Conservation (phyloP, 1,140 invertebrate species). For the Proales similis region DNA sequence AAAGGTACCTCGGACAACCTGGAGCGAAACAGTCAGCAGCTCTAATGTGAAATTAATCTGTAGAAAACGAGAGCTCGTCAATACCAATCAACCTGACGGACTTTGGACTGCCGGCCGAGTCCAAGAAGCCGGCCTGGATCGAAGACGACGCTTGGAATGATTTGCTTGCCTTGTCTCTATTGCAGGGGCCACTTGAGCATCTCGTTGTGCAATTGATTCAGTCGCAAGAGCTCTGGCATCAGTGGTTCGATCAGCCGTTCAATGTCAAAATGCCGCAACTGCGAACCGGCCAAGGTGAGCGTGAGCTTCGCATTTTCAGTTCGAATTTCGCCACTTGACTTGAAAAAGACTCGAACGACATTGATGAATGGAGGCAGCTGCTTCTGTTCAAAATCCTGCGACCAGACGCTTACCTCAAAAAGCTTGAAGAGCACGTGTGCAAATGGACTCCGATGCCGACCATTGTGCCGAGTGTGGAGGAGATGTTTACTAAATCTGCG, state of each 20-base stretch:
- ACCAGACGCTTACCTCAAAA: conserved; percentile 29
- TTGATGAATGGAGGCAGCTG: conserved; percentile 23
- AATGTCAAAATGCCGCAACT: conserved; percentile 10
- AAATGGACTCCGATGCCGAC: conserved; percentile 3
- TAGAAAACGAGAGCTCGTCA: conserved; percentile 40
- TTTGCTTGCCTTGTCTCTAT: conserved; percentile 49
- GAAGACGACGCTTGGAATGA: conserved; percentile 51
- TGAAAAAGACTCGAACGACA: conserved; percentile 25
- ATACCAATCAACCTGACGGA: conserved; percentile 50
- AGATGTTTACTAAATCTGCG: conserved; percentile 8
- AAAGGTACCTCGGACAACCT: neutral
- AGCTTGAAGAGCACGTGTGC: conserved; percentile 19
- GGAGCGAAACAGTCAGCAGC: neutral
- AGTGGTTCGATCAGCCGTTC: conserved; percentile 22
- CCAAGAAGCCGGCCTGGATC: conserved; percentile 45
- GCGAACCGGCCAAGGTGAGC: conserved; percentile 31
- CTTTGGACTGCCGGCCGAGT: conserved; percentile 45
- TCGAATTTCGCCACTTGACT: neutral
- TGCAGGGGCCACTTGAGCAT: conserved; percentile 49
- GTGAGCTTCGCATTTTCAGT: too few species aligned
- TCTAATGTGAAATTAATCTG: neutral
- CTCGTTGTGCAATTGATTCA: conserved; percentile 18
- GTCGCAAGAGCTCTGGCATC: conserved; percentile 27
- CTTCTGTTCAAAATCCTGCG: conserved; percentile 14
- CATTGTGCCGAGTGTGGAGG: neutral